Percentiles rank a stretch among this genome's conserved stretches.
Evolutionary conservation across 2,797 vertebrate genomes (phyloP).

Genomic region (Lepilemur septentrionalis): DNA sequence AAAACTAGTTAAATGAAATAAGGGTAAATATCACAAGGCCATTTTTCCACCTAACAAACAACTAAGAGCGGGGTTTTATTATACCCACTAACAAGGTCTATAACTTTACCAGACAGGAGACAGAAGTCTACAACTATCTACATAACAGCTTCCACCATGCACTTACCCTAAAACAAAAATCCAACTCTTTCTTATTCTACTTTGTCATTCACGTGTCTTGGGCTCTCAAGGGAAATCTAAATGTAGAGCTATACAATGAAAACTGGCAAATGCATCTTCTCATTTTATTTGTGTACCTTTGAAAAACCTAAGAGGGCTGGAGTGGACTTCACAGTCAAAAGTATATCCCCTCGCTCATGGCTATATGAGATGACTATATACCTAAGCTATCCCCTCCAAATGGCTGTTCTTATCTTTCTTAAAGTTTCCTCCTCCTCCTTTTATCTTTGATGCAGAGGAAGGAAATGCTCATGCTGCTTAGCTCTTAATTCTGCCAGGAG

Average conservation of each 20-base stretch:
- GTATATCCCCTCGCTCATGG: neutral
- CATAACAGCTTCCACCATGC: neutral
- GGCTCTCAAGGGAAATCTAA: slow-evolving; percentile 11
- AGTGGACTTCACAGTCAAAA: slow-evolving; percentile 8
- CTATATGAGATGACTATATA: neutral
- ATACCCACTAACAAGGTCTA: neutral
- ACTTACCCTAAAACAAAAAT: slow-evolving; percentile 35
- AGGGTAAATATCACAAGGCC: neutral
- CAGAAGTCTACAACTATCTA: slow-evolving; percentile 25
- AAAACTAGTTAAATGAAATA: slow-evolving; percentile 48
- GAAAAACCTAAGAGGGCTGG: neutral
- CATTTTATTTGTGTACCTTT: slow-evolving; percentile 18
- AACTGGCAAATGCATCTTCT: neutral
- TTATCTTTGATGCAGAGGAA: neutral
- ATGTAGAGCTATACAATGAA: slow-evolving; percentile 15
- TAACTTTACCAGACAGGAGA: neutral
- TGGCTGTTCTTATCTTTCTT: neutral
- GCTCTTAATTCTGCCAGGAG: slow-evolving; percentile 19
- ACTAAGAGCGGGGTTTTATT: neutral
- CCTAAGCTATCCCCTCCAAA: neutral
- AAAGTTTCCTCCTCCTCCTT: neutral
- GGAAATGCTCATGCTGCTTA: neutral
- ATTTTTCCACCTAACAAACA: neutral
- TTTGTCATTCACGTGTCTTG: slow-evolving; percentile 33
- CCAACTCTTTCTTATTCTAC: neutral